A percentile compares a stretch with the other conserved stretches of the same genome.
Conservation (phyloP, 2,797 vertebrate species). For the Lithobates pipiens region DNA sequence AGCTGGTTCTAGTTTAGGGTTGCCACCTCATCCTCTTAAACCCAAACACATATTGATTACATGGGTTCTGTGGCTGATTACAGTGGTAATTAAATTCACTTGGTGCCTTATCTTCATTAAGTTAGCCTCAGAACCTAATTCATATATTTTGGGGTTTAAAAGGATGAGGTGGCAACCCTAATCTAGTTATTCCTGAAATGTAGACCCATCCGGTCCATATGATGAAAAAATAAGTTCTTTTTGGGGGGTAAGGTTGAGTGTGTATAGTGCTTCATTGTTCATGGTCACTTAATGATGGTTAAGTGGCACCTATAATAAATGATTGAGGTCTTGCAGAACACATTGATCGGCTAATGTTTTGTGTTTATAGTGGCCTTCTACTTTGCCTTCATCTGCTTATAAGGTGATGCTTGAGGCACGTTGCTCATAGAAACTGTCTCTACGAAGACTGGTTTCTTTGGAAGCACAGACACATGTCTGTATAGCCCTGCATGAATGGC, state of each 20-base stretch:
- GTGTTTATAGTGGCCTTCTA: slow-evolving; percentile 65
- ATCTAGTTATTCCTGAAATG: neutral
- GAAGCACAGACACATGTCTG: slow-evolving; percentile 62
- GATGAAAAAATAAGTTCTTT: too few relatives aligned
- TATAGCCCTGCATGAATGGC: slow-evolving; percentile 57
- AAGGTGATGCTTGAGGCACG: slow-evolving; percentile 74
- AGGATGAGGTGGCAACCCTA: too few relatives aligned
- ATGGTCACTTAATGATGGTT: neutral
- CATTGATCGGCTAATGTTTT: slow-evolving; percentile 53
- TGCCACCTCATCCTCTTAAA: too few relatives aligned
- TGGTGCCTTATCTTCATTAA: too few relatives aligned
- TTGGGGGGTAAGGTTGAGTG: neutral
- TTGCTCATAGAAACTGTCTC: slow-evolving; percentile 84
- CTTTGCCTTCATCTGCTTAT: slow-evolving; percentile 67
- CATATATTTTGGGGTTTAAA: too few relatives aligned
- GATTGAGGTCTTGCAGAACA: slow-evolving; percentile 63
- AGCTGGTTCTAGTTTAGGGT: neutral
- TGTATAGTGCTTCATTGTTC: neutral
- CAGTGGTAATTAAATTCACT: too few relatives aligned
- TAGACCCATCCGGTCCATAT: neutral
- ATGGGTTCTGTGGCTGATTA: too few relatives aligned
- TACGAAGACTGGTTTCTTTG: slow-evolving; percentile 75
- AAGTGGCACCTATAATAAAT: neutral
- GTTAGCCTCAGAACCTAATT: too few relatives aligned
- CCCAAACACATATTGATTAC: too few relatives aligned